Percentiles rank a stretch among this genome's conserved stretches.
Conservation (phyloP, 2,888 invertebrate species). For the Eudemis profundana region DNA sequence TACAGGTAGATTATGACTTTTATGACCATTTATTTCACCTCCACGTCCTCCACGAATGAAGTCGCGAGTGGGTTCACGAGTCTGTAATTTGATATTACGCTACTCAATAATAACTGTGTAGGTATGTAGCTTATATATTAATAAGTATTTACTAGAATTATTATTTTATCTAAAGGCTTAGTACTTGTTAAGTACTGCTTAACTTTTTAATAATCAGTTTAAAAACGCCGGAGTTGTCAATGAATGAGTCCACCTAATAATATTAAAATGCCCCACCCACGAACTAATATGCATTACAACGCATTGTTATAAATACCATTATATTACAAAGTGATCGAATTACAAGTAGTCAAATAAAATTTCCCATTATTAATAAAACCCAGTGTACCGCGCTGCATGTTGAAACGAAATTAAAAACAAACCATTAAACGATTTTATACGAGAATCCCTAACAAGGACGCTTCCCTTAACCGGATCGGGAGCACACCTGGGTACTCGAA, state of each 20-base stretch:
- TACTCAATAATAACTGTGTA: too few relatives aligned
- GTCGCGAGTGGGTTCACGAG: too few relatives aligned
- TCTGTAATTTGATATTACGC: too few relatives aligned
- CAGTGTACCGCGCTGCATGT: conserved; percentile 74
- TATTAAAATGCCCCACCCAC: conserved; percentile 60
- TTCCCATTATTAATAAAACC: conserved; percentile 74
- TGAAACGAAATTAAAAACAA: conserved; percentile 85
- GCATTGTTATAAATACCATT: conserved; percentile 58
- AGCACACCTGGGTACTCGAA: conserved; percentile 85
- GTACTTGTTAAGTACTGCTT: background rate
- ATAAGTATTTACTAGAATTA: too few relatives aligned
- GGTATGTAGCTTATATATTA: too few relatives aligned
- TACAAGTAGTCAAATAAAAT: conserved; percentile 72
- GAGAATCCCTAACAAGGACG: conserved; percentile 84
- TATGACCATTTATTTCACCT: too few relatives aligned
- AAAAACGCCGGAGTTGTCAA: conserved; percentile 41
- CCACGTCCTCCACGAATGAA: too few relatives aligned
- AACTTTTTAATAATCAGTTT: too few relatives aligned
- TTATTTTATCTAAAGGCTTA: too few relatives aligned
- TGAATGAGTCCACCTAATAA: conserved; percentile 35
- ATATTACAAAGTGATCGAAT: conserved; percentile 61
- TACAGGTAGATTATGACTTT: too few relatives aligned
- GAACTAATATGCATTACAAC: conserved; percentile 48
- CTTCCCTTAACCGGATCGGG: conserved; percentile 85
- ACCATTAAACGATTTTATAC: conserved; percentile 84